Percentiles rank a stretch among this genome's conserved stretches.
Evolutionary conservation across 2,797 vertebrate genomes (phyloP).

Genomic region (Geotrypetes seraphini): DNA sequence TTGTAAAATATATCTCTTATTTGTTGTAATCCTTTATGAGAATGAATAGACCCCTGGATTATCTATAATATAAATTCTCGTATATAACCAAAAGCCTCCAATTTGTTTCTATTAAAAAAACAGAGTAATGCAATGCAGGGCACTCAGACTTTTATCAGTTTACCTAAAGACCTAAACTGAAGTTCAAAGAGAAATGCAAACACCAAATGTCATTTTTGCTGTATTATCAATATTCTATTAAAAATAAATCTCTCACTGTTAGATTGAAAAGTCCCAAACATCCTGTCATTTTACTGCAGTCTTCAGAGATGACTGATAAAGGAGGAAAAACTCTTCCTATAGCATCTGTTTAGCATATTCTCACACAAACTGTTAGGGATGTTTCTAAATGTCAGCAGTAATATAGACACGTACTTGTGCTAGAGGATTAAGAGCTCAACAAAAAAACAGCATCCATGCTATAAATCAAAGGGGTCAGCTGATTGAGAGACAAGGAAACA

Average conservation of each 20-base stretch:
- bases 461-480: conserved; percentile 74
- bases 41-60: too few species aligned
- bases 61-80: too few species aligned
- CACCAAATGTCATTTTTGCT: conserved; percentile 45
- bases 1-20: too few species aligned
- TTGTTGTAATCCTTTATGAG: too few species aligned
- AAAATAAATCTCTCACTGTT: conserved; percentile 57
- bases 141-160: conserved; percentile 19
- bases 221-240: conserved; percentile 62
- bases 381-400: conserved; percentile 72
- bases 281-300: conserved; percentile 54
- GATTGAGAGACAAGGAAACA: conserved; percentile 40
- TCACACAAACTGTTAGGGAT: conserved; percentile 54
- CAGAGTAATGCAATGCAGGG: conserved; percentile 40
- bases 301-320: conserved; percentile 64
- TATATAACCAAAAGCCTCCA: conserved; percentile 58
- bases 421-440: conserved; percentile 52
- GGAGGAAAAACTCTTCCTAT: conserved; percentile 51
- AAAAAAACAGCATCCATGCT: conserved; percentile 39
- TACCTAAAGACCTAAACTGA: conserved; percentile 25
- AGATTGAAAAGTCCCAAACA: conserved; percentile 51
- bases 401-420: conserved; percentile 56
- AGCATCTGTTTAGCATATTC: conserved; percentile 56
- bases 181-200: conserved; percentile 28
- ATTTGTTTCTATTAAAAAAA: conserved; percentile 36